Evolutionary conservation across 1,140 invertebrate species (phyloP), one percentile per base, ranked within the genome.

Genomic region (Halesus radiatus): DNA sequence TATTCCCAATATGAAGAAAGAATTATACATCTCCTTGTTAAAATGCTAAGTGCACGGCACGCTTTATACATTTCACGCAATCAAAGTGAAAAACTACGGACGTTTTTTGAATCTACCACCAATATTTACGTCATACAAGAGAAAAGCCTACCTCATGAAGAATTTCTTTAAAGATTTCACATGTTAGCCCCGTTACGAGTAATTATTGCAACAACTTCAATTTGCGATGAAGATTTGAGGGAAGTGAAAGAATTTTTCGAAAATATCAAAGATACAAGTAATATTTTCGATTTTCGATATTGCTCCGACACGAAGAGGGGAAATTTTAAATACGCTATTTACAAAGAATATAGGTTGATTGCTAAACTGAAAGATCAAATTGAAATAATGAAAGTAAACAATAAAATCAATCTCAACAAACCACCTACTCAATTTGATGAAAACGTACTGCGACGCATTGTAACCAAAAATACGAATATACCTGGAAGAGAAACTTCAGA

Each of bases 251-350:
- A 29, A 66, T 32, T 29, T 29, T 66, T 32, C 29, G 13, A 22
- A 29, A 29, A 66, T 29, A 29, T 32, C 32, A 26, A 32, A 8
- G 23, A 70, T 20, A 50, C n/a, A 50, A 50, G 6, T 20, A 70
- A 52, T 50, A 13, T 70, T 10, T 50, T 50, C 18, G 66, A 52
- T 7, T n/a, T 70, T n/a, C n/a, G 66, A 70, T 70, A 70, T 70
- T 70, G 66, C 3, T 18, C 37, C 1, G 37, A 70, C 20, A 18
- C n/a, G 22, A 70, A 70, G 22, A 45, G 66, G 8, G 66, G 66
- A 10, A 6, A 70, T 18, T 70, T 70, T 10, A 70, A 70, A 70
- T 70, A 70, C 13, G 37, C 66, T 15, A 50, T 45, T 6, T 70
- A 18, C 13, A 70, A 22, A 18, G 10, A 15, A 70, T 20, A 52